Percentiles rank a stretch among this genome's conserved stretches.
phyloP scores from a whole-genome alignment of 2,888 invertebrate genomes.

The Mycalesis mineus region DNA sequence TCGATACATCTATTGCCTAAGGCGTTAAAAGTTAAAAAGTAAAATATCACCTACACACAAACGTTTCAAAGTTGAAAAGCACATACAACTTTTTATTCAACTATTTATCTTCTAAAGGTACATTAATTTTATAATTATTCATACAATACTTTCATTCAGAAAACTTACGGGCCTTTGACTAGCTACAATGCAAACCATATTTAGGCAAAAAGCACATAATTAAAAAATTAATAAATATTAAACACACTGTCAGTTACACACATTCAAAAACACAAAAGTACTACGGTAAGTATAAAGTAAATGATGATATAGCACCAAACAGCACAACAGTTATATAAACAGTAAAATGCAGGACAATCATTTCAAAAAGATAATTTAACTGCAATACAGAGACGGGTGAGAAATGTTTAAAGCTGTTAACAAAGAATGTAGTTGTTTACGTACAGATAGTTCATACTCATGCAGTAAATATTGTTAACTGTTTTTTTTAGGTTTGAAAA shows the following conservation, averaged over 20 bases:
- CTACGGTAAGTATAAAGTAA: constrained; percentile 11
- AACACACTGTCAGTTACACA: not conserved
- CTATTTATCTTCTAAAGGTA: constrained; percentile 9
- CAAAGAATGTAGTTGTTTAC: constrained; percentile 3
- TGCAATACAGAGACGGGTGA: not conserved
- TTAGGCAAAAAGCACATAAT: constrained; percentile 1
- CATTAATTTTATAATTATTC: constrained; percentile 2
- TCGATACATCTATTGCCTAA: constrained; percentile 9
- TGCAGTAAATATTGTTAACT: too few relatives aligned
- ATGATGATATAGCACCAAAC: constrained; percentile 27
- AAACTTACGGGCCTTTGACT: constrained; percentile 12
- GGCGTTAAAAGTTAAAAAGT: constrained; percentile 3
- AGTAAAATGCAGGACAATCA: not conserved
- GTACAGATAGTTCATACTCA: not conserved
- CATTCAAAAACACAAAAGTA: constrained; percentile 7
- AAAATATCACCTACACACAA: constrained; percentile 7
- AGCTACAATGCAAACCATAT: constrained; percentile 9
- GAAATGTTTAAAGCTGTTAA: constrained; percentile 11
- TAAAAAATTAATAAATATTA: constrained; percentile 1
- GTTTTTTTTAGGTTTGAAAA: not conserved
- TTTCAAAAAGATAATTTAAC: not conserved
- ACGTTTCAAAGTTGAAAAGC: constrained; percentile 8
- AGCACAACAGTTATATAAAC: constrained; percentile 21
- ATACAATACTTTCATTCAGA: constrained; percentile 9
- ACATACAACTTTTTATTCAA: constrained; percentile 13